phyloP scores from a whole-genome alignment of 2,888 invertebrate genomes.

The Peribatodes rhomboidaria region DNA sequence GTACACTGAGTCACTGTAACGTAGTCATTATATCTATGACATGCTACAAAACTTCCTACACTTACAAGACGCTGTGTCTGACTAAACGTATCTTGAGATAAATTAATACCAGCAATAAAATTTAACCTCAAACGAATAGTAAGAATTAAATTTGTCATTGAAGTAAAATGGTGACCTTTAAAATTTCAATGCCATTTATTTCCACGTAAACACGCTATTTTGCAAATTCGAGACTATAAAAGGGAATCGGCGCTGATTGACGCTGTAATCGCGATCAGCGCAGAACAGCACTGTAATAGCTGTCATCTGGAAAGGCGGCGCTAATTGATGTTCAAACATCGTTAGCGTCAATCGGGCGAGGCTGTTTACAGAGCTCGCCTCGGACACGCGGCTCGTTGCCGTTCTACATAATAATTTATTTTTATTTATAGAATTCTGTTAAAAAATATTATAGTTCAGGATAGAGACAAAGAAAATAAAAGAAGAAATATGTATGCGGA shows the following conservation, averaged over 20 bases:
- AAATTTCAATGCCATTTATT: background rate
- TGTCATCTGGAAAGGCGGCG: slow-evolving; percentile 35
- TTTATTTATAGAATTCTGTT: no score
- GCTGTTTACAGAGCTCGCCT: background rate
- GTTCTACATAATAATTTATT: no score
- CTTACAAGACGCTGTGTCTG: no score
- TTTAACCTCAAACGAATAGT: no score
- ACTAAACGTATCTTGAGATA: background rate
- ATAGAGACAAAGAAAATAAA: no score
- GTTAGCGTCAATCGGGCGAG: slow-evolving; percentile 44
- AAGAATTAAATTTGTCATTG: background rate
- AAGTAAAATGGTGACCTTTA: background rate
- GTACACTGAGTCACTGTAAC: no score
- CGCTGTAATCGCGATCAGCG: background rate
- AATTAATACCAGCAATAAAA: background rate
- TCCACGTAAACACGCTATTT: background rate
- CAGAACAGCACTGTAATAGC: slow-evolving; percentile 15
- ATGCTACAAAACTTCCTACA: no score
- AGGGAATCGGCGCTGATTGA: background rate
- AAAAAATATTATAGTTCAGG: no score
- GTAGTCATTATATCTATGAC: no score
- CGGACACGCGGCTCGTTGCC: background rate
- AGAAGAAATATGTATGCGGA: no score
- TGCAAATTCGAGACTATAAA: background rate
- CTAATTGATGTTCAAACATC: slow-evolving; percentile 52